Percentiles rank a stretch among this genome's conserved stretches.
Conservation (phyloP, 2,888 invertebrate species). For the Muscina levida region DNA sequence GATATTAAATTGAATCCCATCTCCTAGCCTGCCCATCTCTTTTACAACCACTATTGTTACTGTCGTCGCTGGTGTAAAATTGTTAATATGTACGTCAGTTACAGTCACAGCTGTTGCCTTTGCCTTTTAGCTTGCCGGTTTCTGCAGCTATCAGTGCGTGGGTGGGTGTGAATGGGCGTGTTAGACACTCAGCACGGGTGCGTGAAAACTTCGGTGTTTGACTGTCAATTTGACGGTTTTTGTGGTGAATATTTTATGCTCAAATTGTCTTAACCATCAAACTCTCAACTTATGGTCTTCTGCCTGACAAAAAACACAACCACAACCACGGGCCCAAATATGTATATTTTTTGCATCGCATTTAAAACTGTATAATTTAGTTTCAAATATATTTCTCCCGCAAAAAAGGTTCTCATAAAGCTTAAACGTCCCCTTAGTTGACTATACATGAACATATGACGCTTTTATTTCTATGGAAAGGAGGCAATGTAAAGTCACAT, state of each 20-base stretch:
- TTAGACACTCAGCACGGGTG: not conserved
- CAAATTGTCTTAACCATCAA: slow-evolving; percentile 47
- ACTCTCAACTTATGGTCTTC: slow-evolving; percentile 28
- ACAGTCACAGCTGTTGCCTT: not conserved
- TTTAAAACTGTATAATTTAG: slow-evolving; percentile 30
- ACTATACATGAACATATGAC: not conserved
- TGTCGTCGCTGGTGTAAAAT: not conserved
- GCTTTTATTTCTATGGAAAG: too few species aligned
- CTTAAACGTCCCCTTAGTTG: not conserved
- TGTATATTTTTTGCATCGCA: not conserved
- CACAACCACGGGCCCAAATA: not conserved
- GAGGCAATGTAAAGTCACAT: too few species aligned
- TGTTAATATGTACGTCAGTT: slow-evolving; percentile 25
- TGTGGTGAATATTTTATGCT: slow-evolving; percentile 54
- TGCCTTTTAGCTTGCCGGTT: not conserved
- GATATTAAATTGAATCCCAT: not conserved
- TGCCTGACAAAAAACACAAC: slow-evolving; percentile 9
- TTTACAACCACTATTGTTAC: not conserved
- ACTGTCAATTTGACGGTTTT: not conserved
- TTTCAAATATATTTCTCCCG: not conserved
- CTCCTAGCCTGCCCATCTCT: not conserved
- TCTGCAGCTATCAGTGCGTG: not conserved
- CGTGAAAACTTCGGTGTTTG: not conserved
- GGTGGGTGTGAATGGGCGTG: not conserved
- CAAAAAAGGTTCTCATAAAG: not conserved